Percentiles rank a stretch among this genome's conserved stretches.
phyloP scores from a whole-genome alignment of 2,113 vertebrate genomes.

The Corvus moneduloides region DNA sequence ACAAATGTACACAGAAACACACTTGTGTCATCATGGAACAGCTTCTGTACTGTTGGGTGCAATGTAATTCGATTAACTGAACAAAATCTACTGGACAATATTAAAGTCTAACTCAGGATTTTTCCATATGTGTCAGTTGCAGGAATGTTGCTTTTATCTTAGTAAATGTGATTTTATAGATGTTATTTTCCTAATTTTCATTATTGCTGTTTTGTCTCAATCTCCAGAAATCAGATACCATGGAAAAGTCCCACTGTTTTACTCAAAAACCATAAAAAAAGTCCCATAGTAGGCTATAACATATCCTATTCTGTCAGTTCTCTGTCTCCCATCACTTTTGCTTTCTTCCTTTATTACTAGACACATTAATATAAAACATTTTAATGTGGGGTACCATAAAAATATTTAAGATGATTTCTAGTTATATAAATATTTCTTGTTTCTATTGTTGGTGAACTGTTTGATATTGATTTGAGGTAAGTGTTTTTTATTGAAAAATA shows the following conservation, averaged over 20 bases:
- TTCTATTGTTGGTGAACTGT: not conserved
- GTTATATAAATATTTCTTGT: not conserved
- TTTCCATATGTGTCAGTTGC: not conserved
- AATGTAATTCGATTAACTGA: not conserved
- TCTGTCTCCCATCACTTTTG: not conserved
- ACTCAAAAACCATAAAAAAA: not conserved
- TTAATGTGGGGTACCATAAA: not conserved
- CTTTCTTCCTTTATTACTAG: not conserved
- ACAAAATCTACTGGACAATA: not conserved
- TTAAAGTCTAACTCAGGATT: not conserved
- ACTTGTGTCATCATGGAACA: not conserved
- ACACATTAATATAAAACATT: not conserved
- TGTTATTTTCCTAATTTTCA: not conserved
- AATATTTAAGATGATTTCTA: not conserved
- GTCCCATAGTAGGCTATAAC: not conserved
- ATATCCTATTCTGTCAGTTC: not conserved
- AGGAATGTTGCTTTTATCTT: not conserved
- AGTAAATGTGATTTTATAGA: not conserved
- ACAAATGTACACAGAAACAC: not conserved
- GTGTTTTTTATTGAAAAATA: not conserved
- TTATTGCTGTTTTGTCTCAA: not conserved
- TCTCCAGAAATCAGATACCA: not conserved
- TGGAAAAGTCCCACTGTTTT: not conserved
- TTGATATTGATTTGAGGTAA: not conserved
- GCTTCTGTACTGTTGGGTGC: not conserved